These are phyloP conservation scores for Drosophila busckii DNA, from an alignment of 1,140 invertebrate species.

Conservation along the genomic window DNA sequence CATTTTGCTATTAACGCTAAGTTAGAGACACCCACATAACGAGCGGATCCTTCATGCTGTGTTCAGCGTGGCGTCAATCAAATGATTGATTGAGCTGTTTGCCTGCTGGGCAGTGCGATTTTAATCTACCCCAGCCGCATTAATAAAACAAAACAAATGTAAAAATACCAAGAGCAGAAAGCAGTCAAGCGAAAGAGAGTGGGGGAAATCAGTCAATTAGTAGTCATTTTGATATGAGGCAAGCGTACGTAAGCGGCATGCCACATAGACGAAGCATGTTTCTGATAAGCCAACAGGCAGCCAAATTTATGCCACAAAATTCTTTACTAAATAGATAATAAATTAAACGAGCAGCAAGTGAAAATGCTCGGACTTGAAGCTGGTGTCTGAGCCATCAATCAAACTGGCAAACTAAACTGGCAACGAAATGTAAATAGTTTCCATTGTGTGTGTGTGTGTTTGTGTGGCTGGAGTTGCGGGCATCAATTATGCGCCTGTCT, in stretches of 20 bases:
- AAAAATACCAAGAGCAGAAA: constrained; percentile 26
- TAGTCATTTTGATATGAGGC: constrained; percentile 61
- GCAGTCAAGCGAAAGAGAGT: constrained; percentile 9
- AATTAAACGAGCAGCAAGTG: constrained; percentile 41
- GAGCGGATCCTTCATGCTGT: constrained; percentile 42
- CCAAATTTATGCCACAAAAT: constrained; percentile 61
- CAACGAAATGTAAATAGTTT: constrained; percentile 54
- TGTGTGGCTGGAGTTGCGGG: constrained; percentile 15
- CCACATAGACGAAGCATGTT: constrained; percentile 10
- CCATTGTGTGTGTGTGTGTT: constrained; percentile 1
- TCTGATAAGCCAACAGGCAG: constrained; percentile 26
- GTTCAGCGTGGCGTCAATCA: constrained; percentile 57
- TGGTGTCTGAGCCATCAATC: constrained; percentile 62
- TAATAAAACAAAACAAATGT: constrained; percentile 58
- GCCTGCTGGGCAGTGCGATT: constrained; percentile 43
- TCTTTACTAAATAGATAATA: constrained; percentile 61
- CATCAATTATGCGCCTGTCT: constrained; percentile 73
- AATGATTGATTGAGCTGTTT: constrained; percentile 64
- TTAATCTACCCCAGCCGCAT: constrained; percentile 55
- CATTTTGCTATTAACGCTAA: constrained; percentile 8
- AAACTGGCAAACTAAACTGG: constrained; percentile 31
- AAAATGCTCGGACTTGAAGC: constrained; percentile 25
- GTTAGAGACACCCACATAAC: constrained; percentile 12
- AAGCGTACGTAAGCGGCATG: too few species aligned
- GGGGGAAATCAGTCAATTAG: constrained; percentile 64